Percentiles rank a stretch among this genome's conserved stretches.
These are phyloP conservation scores for Emydura subglobosa DNA, from an alignment of 2,113 vertebrate species.

Conservation along the genomic window DNA sequence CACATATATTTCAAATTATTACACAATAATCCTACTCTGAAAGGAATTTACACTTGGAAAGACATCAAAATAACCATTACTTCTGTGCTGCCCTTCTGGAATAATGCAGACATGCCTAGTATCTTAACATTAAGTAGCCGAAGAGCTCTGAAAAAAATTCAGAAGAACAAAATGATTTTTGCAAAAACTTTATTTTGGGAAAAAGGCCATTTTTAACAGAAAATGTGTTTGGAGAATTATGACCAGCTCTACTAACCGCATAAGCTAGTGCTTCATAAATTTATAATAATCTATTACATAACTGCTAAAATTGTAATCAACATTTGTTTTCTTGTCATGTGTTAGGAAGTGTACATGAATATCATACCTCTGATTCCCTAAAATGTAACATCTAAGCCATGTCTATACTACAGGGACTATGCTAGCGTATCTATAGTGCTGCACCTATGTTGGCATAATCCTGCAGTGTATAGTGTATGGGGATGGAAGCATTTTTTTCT, in stretches of 20 bases:
- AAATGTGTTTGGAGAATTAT: background rate
- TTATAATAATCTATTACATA: background rate
- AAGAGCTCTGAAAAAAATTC: background rate
- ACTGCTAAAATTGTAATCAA: background rate
- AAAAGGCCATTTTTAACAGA: background rate
- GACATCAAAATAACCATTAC: background rate
- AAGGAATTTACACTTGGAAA: background rate
- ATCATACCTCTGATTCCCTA: background rate
- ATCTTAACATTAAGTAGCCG: background rate
- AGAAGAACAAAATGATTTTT: background rate
- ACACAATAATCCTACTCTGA: background rate
- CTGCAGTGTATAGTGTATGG: background rate
- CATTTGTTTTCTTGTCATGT: background rate
- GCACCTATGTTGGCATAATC: background rate
- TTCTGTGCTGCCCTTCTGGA: background rate
- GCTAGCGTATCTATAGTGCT: background rate
- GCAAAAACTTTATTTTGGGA: background rate
- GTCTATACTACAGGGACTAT: background rate
- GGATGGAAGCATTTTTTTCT: background rate
- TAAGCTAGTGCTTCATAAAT: background rate
- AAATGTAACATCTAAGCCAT: background rate
- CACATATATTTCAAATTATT: background rate
- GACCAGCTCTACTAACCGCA: background rate
- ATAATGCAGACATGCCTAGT: background rate
- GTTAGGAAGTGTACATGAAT: background rate